Base-by-base conservation (phyloP, 2,888 invertebrate species). In the Eilema caniola region DNA sequence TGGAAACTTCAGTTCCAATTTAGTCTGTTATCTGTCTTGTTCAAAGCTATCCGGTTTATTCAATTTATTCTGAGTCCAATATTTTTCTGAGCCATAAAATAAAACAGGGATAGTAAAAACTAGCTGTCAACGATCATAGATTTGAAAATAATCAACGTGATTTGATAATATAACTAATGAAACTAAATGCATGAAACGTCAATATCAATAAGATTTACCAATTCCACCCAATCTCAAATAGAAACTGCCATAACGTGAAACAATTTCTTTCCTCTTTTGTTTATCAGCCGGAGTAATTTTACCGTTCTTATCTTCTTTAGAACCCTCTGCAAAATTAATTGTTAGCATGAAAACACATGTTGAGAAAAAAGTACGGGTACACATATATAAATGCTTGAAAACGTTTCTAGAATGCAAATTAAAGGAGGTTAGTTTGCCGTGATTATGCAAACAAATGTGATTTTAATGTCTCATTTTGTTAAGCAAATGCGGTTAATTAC, bases 171-270 rank as follows among this genome's bases (percentile, higher is more conserved):
- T 24, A 57, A 64, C 47, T 59, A 62, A 62, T 66, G 53, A 71
- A 70, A 72, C 41, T 28, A 41, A 70, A 73, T 66, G 57, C 31
- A 56, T 67, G 70, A 70, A 65, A 72, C 66, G 77, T 70, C 62
- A 76, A 70, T 72, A 69, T 73, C 70, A 67, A 78, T 70, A 73
- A 74, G 62, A 77, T 76, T 92, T 93, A 97, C 97, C 97, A 80
- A 97, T 97, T 68, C 98, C 98, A 66, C 98, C 98, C 57, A 98
- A 96, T 81, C 98, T 96, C 67, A 98, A 95, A 92, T 98, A 98
- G 91, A 98, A 98, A 91, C 98, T 98, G 66, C 98, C 98, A 88
- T 98, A 98, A 82, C 97, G 89, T 60, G 95, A 92, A 80, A 95
- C 91, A 74, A 76, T 87, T 79, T 93, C 93, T 80, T 95, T 95